phyloP scores from a whole-genome alignment of 2,113 vertebrate genomes.

The Propithecus coquereli region DNA sequence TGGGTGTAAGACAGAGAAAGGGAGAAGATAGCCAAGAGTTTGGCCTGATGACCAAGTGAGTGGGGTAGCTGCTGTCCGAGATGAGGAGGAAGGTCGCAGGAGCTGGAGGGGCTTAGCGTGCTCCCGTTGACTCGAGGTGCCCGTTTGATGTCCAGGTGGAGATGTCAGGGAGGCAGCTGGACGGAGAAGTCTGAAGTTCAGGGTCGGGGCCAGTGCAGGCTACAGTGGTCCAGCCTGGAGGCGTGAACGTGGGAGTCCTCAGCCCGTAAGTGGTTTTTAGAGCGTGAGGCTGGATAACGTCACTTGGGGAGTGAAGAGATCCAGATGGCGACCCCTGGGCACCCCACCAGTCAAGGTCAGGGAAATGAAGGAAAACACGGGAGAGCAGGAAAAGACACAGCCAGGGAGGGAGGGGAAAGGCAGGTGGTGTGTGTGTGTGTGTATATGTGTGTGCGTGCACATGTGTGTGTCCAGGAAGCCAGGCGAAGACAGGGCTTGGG shows the following conservation, averaged over 20 bases:
- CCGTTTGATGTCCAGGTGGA: neutral
- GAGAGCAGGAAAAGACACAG: neutral
- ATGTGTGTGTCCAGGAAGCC: neutral
- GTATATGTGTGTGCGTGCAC: too few species aligned
- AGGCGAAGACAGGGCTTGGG: rapidly evolving
- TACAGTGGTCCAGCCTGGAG: neutral
- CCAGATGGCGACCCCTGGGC: too few species aligned
- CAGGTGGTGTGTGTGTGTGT: rapidly evolving
- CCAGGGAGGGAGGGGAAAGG: rapidly evolving
- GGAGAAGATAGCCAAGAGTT: neutral
- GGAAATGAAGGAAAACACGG: too few species aligned
- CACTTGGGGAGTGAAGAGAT: neutral
- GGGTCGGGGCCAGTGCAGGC: rapidly evolving
- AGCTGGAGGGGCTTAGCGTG: neutral
- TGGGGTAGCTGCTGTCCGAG: neutral
- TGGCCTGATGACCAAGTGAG: too few species aligned
- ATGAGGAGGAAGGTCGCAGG: neutral
- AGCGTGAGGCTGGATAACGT: neutral
- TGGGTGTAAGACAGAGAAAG: neutral
- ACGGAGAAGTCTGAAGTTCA: neutral
- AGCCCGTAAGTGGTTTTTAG: neutral
- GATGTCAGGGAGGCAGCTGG: neutral
- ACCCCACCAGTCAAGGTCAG: neutral
- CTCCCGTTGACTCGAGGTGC: neutral
- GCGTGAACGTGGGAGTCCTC: neutral